phyloP scores from a whole-genome alignment of 2,797 vertebrate genomes.

The Scarus forsteni region DNA sequence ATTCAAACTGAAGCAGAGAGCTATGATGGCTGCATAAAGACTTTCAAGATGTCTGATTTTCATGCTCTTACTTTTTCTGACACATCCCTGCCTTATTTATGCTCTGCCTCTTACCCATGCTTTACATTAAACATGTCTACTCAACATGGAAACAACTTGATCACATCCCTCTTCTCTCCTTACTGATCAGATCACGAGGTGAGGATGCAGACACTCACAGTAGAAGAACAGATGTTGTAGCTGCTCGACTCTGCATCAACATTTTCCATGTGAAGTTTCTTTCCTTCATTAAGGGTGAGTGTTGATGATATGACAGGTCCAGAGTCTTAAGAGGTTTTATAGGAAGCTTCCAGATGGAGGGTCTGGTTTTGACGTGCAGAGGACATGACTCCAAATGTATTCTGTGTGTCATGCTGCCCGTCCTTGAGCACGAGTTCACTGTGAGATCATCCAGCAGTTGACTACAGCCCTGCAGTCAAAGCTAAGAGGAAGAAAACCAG shows the following conservation, averaged over 20 bases:
- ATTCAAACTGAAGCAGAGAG: no score
- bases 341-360: conserved; percentile 62
- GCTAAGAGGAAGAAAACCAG: neutral
- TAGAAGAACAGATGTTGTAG: conserved; percentile 55
- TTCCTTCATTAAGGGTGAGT: conserved; percentile 28
- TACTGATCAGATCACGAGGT: conserved; percentile 40
- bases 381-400: conserved; percentile 65
- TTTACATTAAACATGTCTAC: conserved; percentile 22
- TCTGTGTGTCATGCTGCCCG: conserved; percentile 55
- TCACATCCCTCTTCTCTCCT: conserved; percentile 5
- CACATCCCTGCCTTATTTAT: conserved; percentile 2
- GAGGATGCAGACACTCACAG: neutral
- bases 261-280: conserved; percentile 48
- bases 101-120: conserved; percentile 3
- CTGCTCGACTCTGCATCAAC: conserved; percentile 28
- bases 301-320: conserved; percentile 53
- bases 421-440: conserved; percentile 31
- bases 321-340: conserved; percentile 36
- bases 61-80: neutral
- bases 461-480: neutral
- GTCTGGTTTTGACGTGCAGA: conserved; percentile 56
- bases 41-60: no score
- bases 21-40: no score
- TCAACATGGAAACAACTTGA: conserved; percentile 42
- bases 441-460: conserved; percentile 43